A percentile compares a stretch with the other conserved stretches of the same genome.
These are phyloP conservation scores for Brenthis daphne DNA, from an alignment of 2,888 invertebrate genomes.

Conservation along the genomic window DNA sequence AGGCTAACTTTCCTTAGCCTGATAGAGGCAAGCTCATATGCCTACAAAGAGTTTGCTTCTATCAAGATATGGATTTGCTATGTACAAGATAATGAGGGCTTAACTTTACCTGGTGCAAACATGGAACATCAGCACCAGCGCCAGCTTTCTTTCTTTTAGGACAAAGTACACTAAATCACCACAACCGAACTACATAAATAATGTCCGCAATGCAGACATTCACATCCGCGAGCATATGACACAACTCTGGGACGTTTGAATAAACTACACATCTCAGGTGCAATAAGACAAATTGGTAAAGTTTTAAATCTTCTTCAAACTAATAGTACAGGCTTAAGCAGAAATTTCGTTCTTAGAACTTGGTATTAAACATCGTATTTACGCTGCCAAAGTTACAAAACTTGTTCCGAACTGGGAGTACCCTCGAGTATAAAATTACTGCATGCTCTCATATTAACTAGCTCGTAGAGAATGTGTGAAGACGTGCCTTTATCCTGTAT, in stretches of 20 bases:
- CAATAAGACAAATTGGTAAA: slow-evolving; percentile 37
- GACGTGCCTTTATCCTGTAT: slow-evolving; percentile 11
- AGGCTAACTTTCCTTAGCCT: no score
- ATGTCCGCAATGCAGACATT: slow-evolving; percentile 10
- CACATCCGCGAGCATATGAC: not conserved
- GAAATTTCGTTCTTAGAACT: slow-evolving; percentile 34
- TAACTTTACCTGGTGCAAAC: no score
- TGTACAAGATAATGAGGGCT: no score
- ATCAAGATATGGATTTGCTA: no score
- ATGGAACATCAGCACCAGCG: no score
- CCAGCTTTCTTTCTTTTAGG: no score
- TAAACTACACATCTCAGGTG: slow-evolving; percentile 31
- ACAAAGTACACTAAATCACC: not conserved
- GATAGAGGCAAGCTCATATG: no score
- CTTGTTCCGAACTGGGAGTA: slow-evolving; percentile 30
- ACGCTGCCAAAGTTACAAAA: slow-evolving; percentile 33
- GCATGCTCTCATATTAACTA: slow-evolving; percentile 27
- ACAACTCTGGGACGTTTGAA: slow-evolving; percentile 12
- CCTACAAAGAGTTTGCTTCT: no score
- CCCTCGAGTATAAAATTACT: slow-evolving; percentile 22
- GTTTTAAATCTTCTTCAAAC: slow-evolving; percentile 36
- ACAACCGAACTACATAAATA: not conserved
- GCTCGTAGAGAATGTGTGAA: slow-evolving; percentile 20
- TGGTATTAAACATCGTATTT: slow-evolving; percentile 35
- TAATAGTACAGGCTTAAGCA: slow-evolving; percentile 36